A percentile compares a stretch with the other conserved stretches of the same genome.
phyloP scores from a whole-genome alignment of 2,113 vertebrate species.

The Hippocampus abdominalis region DNA sequence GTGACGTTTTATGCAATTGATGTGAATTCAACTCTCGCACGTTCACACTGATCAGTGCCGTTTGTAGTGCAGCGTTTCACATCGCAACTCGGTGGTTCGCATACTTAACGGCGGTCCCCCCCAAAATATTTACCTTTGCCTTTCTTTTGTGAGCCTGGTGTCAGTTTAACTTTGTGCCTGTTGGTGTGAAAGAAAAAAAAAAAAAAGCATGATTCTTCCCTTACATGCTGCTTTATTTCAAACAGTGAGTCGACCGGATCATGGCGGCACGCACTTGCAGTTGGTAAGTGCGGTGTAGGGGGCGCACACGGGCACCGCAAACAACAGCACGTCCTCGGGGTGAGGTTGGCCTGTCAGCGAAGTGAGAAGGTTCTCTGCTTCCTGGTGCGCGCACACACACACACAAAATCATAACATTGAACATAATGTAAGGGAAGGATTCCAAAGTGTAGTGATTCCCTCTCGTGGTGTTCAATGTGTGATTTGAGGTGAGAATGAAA shows the following conservation, averaged over 20 bases:
- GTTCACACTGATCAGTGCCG: too few species aligned
- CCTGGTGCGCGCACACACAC: constrained; percentile 65
- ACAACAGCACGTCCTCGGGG: constrained; percentile 85
- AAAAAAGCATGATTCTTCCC: neutral
- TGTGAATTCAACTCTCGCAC: too few species aligned
- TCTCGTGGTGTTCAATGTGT: too few species aligned
- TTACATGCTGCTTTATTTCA: neutral
- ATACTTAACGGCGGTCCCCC: neutral
- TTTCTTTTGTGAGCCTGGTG: constrained; percentile 93
- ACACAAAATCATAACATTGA: neutral
- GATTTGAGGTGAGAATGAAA: too few species aligned
- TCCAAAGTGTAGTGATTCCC: neutral
- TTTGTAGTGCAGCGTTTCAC: too few species aligned
- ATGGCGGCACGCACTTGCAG: constrained; percentile 80
- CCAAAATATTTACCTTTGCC: constrained; percentile 83
- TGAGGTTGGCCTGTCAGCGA: constrained; percentile 91
- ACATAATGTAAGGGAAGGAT: neutral
- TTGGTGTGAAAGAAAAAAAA: neutral
- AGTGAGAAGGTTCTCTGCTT: constrained; percentile 78
- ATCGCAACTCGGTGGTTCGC: too few species aligned
- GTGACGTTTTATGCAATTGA: neutral
- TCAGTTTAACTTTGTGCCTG: constrained; percentile 94
- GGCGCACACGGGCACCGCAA: constrained; percentile 89
- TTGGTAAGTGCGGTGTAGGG: constrained; percentile 87
- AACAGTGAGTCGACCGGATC: neutral